Evolutionary conservation across 1,140 invertebrate genomes (phyloP), one percentile per base, ranked within the genome.

Genomic region (Macrobrachium rosenbergii): DNA sequence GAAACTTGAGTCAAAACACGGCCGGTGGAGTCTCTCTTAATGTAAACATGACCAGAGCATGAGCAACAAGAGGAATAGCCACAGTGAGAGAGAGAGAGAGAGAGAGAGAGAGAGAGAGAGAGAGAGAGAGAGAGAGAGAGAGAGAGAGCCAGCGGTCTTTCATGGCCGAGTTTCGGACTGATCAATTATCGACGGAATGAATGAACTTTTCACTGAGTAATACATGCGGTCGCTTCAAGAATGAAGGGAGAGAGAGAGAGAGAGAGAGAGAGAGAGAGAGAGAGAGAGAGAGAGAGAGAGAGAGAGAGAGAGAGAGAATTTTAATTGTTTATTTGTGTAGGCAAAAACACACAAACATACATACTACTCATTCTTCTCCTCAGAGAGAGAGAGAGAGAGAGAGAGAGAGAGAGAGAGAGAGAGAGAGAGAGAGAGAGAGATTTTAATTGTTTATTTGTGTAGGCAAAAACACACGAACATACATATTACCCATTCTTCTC

Each of bases 321-420:
- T 6, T 52, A n/a, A n/a, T n/a, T n/a, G n/a, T n/a, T n/a, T n/a
- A n/a, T n/a, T n/a, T n/a, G n/a, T n/a, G n/a, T n/a, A n/a, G n/a
- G n/a, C n/a, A n/a, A n/a, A n/a, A n/a, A n/a, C n/a, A n/a, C n/a
- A n/a, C n/a, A n/a, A n/a, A n/a, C n/a, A n/a, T n/a, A n/a, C n/a
- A n/a, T n/a, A n/a, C n/a, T n/a, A n/a, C n/a, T n/a, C n/a, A n/a
- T n/a, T n/a, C n/a, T n/a, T n/a, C n/a, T n/a, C n/a, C n/a, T n/a
- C n/a, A 21, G 72, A 75, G 72, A 75, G 72, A 75, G 72, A 75
- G 72, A 75, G 72, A 75, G 72, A 75, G 72, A 75, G 72, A 75
- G 72, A 75, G 72, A 75, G 72, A 75, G 72, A 75, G 72, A 75
- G 72, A 75, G 72, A 75, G 72, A 75, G n/a, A 75, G 23, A 75